Evolutionary conservation across 2,113 vertebrate genomes (phyloP), one percentile per base, ranked within the genome.

Genomic region (Procapra przewalskii): DNA sequence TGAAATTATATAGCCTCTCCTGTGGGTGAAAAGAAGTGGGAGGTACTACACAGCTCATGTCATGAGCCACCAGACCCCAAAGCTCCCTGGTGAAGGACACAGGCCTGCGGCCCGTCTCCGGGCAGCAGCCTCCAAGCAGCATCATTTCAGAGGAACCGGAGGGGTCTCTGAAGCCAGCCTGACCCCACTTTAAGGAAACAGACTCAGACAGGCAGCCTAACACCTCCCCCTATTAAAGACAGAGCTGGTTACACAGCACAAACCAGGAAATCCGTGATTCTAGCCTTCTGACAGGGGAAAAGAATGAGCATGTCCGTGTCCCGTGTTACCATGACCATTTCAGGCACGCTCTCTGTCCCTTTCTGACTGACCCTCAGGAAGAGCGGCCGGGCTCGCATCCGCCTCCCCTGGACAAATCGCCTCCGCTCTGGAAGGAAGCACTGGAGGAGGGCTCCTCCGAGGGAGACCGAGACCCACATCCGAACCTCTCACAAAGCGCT

Each of bases 121-220:
- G 15, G 13, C 6, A 21, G 31, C 13, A 0, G 52, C 62, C 29
- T 7, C 50, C 5, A 0, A 3, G 31, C 4, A 40, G 19, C n/a
- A 25, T 25, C 8, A 23, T 8, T 54, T 64, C n/a, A 36, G 45
- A 81, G 45, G 31, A 64, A 64, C 23, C 5, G 5, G 17, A 11
- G 0, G 40, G 60, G 23, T 40, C 27, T 45, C 21, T 88, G 9
- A 14, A 13, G 45, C 19, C 25, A 43, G 12, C 23, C 13, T 23
- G 16, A 48, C 6, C 36, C 80, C 50, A 57, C 36, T 59, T 81
- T 57, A 82, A 57, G 59, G n/a, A 62, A 92, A 54, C 14, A 77
- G 67, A 25, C 29, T 88, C 57, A n/a, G 57, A 67, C 16, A 67
- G 57, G 59, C 15, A 29, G 25, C 75, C 83, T 40, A 50, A 81